Base-by-base conservation (phyloP, 2,113 vertebrate species). In the Neofelis nebulosa region DNA sequence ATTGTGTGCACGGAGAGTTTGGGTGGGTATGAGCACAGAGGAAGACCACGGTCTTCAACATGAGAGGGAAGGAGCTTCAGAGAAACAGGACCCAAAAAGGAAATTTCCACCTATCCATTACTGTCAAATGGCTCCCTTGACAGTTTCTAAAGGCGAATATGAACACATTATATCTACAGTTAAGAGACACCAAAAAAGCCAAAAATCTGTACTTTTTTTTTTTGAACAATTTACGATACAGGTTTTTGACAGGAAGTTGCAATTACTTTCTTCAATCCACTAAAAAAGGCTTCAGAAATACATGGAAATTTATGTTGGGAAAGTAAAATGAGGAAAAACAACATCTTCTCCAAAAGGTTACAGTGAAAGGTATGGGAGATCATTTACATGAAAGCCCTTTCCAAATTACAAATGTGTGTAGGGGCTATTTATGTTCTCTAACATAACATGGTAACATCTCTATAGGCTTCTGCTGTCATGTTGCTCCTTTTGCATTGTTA, bases 271-370 rank as follows among this genome's bases (percentile, higher is more conserved):
- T 61, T 50, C 15, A 33, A 89, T 31, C 48, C 71, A 85, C n/a
- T 41, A 55, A 89, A 61, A 84, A 84, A 71, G 21, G 9, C 48
- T 87, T 57, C 18, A 50, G 88, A 96, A 89, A 84, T 86, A 92
- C 38, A 19, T 38, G 14, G 48, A 74, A 74, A 92, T 38, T 61
- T 96, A 68, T 68, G 55, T 36, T 48, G 16, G 31, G 25, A 55
- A 95, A 94, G 66, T 25, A 78, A 68, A 91, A 76, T 45, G 31
- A 80, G 41, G 33, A 79, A 89, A 89, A 89, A 48, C 52, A 85
- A 55, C 16, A 80, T 31, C 48, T 69, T 92, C 89, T 95, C 38
- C 33, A 81, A 82, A 38, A 55, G 68, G 21, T 4, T 86, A 10
- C 41, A 36, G 5, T 52, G 29, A 89, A n/a, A 5, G 27, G 25